Evolutionary conservation across 37 sponge, comb jelly and placozoan species (phyloP).

Genomic region (Theonella swinhoei): DNA sequence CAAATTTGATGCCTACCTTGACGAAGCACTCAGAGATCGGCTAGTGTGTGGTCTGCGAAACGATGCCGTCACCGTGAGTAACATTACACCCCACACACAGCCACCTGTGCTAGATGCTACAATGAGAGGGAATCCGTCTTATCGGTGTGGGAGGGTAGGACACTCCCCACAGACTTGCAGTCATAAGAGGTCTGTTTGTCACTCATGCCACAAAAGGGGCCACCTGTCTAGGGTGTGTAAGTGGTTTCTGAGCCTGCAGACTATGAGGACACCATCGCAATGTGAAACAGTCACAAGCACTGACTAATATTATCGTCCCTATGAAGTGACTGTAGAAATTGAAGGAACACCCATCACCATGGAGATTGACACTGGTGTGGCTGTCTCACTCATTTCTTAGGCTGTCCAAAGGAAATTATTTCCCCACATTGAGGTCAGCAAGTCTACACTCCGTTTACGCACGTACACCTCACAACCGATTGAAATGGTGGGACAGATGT

Average conservation of each 20-base stretch:
- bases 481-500: not conserved
- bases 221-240: not conserved
- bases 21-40: constrained; percentile 8
- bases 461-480: constrained; percentile 26
- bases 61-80: not conserved
- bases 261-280: not conserved
- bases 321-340: constrained; percentile 2
- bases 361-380: constrained; percentile 22
- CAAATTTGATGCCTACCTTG: constrained; percentile 3
- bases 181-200: not conserved
- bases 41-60: constrained; percentile 3
- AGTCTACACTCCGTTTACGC: not conserved
- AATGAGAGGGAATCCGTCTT: not conserved
- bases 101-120: too few relatives aligned
- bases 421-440: not conserved
- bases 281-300: not conserved
- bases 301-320: not conserved
- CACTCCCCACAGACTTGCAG: not conserved
- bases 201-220: not conserved
- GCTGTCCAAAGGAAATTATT: not conserved
- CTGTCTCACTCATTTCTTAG: constrained; percentile 4
- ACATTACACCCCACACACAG: too few relatives aligned
- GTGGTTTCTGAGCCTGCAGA: not conserved
- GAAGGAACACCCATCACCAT: not conserved
- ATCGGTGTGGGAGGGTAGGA: not conserved